These are phyloP conservation scores for Microctonus aethiopoides DNA, from an alignment of 2,888 invertebrate species.

Conservation along the genomic window DNA sequence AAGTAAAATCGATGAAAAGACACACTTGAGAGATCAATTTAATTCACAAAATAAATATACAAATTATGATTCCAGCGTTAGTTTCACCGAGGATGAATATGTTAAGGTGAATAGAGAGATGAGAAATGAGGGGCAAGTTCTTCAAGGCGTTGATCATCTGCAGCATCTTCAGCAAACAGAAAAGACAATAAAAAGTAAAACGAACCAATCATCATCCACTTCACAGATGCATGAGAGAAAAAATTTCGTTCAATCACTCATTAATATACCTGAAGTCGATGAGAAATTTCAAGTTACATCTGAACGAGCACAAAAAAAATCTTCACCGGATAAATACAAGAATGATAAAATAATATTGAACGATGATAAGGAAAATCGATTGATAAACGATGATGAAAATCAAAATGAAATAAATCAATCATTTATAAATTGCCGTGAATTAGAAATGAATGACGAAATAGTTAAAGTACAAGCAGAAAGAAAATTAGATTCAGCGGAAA, in stretches of 20 bases:
- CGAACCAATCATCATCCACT: background rate
- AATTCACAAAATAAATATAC: conserved; percentile 4
- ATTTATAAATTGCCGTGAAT: background rate
- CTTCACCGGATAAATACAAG: background rate
- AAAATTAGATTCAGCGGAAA: background rate
- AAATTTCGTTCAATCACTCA: background rate
- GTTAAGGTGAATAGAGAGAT: background rate
- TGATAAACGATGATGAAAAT: background rate
- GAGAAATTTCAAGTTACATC: background rate
- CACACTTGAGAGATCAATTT: background rate
- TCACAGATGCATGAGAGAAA: background rate
- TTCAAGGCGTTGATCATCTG: conserved; percentile 19
- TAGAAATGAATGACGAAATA: conserved; percentile 2
- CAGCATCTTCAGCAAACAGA: background rate
- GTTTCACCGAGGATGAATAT: conserved; percentile 47
- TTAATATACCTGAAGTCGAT: background rate
- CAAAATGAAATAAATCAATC: background rate
- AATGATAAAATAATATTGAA: background rate
- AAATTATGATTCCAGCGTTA: conserved; percentile 47
- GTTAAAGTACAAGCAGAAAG: background rate
- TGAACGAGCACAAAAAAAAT: background rate
- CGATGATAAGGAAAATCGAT: background rate
- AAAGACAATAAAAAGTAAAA: conserved; percentile 4
- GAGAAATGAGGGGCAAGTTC: conserved; percentile 1
- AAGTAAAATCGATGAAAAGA: conserved; percentile 12